Evolutionary conservation across 2,888 invertebrate species (phyloP), one percentile per base, ranked within the genome.

Genomic region (Lepidochrysops patricia): DNA sequence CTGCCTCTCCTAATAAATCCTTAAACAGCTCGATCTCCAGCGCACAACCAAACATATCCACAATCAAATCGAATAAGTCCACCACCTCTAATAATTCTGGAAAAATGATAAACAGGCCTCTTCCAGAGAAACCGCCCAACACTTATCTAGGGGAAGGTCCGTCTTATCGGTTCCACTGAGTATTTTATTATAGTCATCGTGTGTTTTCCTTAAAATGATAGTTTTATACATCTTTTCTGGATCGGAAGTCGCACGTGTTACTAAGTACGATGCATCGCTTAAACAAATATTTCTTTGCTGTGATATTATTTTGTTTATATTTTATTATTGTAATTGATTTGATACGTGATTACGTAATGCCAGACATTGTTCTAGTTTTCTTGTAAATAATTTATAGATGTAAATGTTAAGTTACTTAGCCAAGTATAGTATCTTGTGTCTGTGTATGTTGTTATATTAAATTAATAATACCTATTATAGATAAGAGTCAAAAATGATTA

Each of bases 81-180:
- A 77, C 73, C 7, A 64, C 76, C 7, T 88, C 91, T 1, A 85
- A 84, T 32, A 80, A 84, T n/a, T 82, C 86, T 2, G 82, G 77
- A 26, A 92, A 90, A 69, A 93, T 93, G 92, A 87, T 92, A 27
- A 92, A 93, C 70, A 86, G 94, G 65, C 94, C 94, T n/a, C 79
- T 94, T 35, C 94, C 94, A 0, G 91, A 91, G 64, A 93, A 93
- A 73, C 93, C 94, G 15, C 79, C 63, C 25, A 57, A 72, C 48
- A 37, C 52, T 29, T 84, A 85, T 67, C 75, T 80, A 2, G 85
- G 81, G n/a, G 86, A 84, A 60, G 86, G 85, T 2, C 77, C 85
- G 1, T 86, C 91, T 60, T 82, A 72, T 52, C 73, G 73, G 61
- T 71, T 70, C 25, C 77, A 72, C 62, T 84, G 80, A 82, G 68